These are phyloP conservation scores for human DNA, from an alignment of 2,113 vertebrate species.

Conservation along the genomic window GRCh38 chr2:212595001-212595500, in stretches of 20 bases:
- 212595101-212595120: not conserved
- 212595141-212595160: not conserved
- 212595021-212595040: not conserved
- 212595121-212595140: not conserved
- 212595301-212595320: not conserved
- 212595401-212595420: not conserved
- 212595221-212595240: constrained; percentile 87
- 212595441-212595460: constrained; percentile 1
- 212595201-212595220: constrained; percentile 28
- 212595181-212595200: not conserved
- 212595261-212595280: not conserved
- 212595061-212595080: not conserved
- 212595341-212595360: not conserved
- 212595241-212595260: constrained; percentile 77
- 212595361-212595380: accelerated
- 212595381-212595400: not conserved
- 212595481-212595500: not conserved
- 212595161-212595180: not conserved
- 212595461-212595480: not conserved
- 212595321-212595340: constrained; percentile 10
- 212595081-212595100: accelerated
- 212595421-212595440: not conserved
- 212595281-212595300: not conserved
- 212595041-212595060: not conserved
- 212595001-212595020: not conserved